Conservation (phyloP, 2,797 vertebrate species). For the Staurois parvus region DNA sequence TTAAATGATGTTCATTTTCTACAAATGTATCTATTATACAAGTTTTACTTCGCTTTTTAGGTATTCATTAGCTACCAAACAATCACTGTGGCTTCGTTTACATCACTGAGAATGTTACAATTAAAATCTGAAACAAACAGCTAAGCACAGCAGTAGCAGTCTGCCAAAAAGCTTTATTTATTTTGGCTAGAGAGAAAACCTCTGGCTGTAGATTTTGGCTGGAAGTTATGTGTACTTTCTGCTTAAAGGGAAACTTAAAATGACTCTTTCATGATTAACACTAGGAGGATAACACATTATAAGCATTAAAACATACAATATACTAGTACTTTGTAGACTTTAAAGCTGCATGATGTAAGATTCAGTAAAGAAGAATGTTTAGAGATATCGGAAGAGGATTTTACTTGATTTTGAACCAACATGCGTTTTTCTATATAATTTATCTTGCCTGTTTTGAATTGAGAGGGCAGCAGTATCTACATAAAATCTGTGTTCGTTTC, state of each 20-base stretch:
- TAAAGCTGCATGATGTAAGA: too few relatives aligned
- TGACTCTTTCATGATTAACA: too few relatives aligned
- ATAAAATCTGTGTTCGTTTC: too few relatives aligned
- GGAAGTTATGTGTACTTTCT: slow-evolving; percentile 30
- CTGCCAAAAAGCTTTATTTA: slow-evolving; percentile 52
- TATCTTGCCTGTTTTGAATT: too few relatives aligned
- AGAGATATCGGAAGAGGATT: too few relatives aligned
- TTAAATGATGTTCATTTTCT: slow-evolving; percentile 8
- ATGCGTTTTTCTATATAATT: too few relatives aligned
- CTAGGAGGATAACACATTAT: too few relatives aligned
- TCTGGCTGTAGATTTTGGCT: slow-evolving; percentile 44
- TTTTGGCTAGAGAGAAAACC: slow-evolving; percentile 48
- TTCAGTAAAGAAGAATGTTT: too few relatives aligned
- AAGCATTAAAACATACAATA: too few relatives aligned
- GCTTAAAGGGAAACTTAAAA: slow-evolving; percentile 39
- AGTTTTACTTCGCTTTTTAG: slow-evolving; percentile 29
- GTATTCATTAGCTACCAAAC: slow-evolving; percentile 37
- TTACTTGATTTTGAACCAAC: too few relatives aligned
- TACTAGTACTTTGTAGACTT: too few relatives aligned
- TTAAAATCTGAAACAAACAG: slow-evolving; percentile 39
- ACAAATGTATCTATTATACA: background rate
- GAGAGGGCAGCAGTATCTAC: too few relatives aligned
- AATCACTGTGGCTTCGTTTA: slow-evolving; percentile 10
- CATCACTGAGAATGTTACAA: slow-evolving; percentile 22
- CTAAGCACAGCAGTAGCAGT: slow-evolving; percentile 26